These are phyloP conservation scores for Lamellibrachia columna DNA, from an alignment of 2,888 invertebrate species.

Conservation along the genomic window DNA sequence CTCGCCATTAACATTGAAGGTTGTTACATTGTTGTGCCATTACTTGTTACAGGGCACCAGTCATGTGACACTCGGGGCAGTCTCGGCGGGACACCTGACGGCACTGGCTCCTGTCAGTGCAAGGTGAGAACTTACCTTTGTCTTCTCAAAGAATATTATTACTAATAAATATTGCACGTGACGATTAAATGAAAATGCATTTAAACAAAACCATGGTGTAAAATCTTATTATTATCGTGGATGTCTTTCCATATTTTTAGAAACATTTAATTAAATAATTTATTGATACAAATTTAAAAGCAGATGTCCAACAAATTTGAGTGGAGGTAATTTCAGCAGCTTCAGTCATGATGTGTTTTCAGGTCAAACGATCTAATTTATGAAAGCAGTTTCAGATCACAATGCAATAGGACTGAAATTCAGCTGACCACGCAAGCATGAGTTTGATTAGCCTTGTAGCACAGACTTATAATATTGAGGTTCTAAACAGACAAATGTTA, in stretches of 20 bases:
- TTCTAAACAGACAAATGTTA: too few species aligned
- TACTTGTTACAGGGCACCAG: conserved; percentile 55
- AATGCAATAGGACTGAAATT: too few species aligned
- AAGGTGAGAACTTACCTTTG: conserved; percentile 70
- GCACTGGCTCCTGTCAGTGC: conserved; percentile 74
- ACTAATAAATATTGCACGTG: neutral
- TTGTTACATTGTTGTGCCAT: neutral
- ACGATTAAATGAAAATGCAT: neutral
- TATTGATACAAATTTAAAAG: neutral
- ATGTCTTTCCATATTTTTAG: neutral
- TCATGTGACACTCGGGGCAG: conserved; percentile 83
- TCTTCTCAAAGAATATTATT: neutral
- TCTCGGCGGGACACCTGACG: conserved; percentile 67
- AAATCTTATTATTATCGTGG: neutral
- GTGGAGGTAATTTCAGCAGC: neutral
- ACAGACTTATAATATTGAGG: too few species aligned
- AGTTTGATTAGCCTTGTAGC: too few species aligned
- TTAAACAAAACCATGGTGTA: neutral
- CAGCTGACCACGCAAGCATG: too few species aligned
- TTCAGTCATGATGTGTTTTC: neutral
- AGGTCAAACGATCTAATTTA: too few species aligned
- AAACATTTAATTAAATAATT: too few species aligned
- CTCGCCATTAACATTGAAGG: neutral
- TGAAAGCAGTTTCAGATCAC: too few species aligned
- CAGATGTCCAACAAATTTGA: neutral